Evolutionary conservation across 30 jellyfish, hydroid and myxozoan species (phyloP).

Genomic region (Turritopsis rubra): DNA sequence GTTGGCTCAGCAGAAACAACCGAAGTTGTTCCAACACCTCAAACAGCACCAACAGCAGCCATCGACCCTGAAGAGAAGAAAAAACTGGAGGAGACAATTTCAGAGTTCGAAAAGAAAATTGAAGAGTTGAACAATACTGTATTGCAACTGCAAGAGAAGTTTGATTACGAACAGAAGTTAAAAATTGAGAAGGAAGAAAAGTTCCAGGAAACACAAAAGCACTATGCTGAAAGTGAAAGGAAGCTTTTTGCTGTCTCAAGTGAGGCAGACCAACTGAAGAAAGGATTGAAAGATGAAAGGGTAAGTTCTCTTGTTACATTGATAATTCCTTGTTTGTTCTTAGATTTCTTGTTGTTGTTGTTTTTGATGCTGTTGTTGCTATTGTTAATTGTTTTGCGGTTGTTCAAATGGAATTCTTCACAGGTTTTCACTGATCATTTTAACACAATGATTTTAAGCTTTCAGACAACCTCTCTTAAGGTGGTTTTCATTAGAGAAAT

Average conservation of each 20-base stretch:
- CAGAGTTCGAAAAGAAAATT: constrained; percentile 27
- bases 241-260: not conserved
- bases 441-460: no score
- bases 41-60: constrained; percentile 28
- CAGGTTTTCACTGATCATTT: no score
- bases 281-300: not conserved
- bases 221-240: constrained; percentile 5
- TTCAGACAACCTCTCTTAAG: no score
- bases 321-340: no score
- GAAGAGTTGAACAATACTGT: constrained; percentile 43
- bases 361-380: no score
- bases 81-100: constrained; percentile 31
- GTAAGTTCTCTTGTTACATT: not conserved
- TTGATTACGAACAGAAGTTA: constrained; percentile 8
- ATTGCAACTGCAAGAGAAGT: constrained; percentile 12
- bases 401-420: no score
- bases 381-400: not conserved
- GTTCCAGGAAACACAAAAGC: not conserved
- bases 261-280: not conserved
- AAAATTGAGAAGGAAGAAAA: constrained; percentile 18
- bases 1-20: constrained; percentile 14
- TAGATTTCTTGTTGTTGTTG: no score
- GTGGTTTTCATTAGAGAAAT: no score
- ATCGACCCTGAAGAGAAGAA: constrained; percentile 45
- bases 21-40: constrained; percentile 15